Evolutionary conservation across 2,113 vertebrate species (phyloP).

Genomic region (Bos taurus): DNA sequence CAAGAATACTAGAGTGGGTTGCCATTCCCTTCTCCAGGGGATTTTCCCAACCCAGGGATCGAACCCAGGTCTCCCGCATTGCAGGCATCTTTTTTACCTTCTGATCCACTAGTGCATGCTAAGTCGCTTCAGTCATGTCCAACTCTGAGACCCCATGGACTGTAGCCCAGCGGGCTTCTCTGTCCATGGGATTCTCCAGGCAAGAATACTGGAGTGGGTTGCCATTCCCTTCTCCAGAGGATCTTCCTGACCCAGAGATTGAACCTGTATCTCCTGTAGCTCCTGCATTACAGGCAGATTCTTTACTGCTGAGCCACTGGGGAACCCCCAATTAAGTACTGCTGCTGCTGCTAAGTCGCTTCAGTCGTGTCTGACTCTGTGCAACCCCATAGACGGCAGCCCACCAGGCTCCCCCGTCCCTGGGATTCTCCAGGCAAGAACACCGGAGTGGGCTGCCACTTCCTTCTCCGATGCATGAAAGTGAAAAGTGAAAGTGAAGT

Average conservation of each 20-base stretch:
- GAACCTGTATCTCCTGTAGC: neutral
- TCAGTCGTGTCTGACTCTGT: too few species aligned
- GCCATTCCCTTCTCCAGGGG: neutral
- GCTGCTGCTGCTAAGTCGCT: too few species aligned
- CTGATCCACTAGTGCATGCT: neutral
- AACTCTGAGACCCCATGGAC: neutral
- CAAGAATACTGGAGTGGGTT: neutral
- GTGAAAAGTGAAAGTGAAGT: too few species aligned
- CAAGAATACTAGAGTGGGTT: neutral
- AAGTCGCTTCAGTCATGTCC: neutral
- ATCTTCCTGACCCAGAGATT: neutral
- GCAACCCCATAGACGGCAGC: rapidly evolving
- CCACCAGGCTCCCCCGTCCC: too few species aligned
- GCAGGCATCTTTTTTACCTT: neutral
- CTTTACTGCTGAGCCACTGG: neutral
- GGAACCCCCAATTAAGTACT: neutral
- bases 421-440: too few species aligned
- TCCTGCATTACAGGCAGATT: neutral
- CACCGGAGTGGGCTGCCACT: too few species aligned
- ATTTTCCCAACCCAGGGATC: neutral
- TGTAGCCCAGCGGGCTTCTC: neutral
- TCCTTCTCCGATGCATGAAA: too few species aligned
- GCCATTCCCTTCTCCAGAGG: neutral
- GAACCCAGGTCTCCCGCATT: neutral
- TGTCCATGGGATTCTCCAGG: neutral